Evolutionary conservation across 2,888 invertebrate genomes (phyloP).

Genomic region (Lissonota sp.): DNA sequence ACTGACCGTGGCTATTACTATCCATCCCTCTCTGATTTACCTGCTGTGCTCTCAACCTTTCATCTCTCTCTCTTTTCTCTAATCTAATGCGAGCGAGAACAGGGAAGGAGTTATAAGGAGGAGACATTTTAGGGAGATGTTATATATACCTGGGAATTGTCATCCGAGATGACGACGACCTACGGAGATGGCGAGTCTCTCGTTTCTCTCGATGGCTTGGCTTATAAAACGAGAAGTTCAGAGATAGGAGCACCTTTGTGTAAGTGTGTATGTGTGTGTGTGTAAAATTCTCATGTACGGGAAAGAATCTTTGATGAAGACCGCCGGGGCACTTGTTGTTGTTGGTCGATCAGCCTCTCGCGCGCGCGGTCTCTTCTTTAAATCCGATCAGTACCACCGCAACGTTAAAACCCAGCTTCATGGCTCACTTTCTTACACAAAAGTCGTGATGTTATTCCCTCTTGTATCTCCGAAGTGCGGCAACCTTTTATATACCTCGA

Average conservation of each 20-base stretch:
- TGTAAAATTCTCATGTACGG: neutral
- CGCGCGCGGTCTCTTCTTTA: conserved; percentile 56
- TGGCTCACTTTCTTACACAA: conserved; percentile 56
- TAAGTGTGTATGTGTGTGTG: neutral
- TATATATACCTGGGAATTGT: conserved; percentile 62
- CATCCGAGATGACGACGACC: conserved; percentile 63
- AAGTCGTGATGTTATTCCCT: conserved; percentile 41
- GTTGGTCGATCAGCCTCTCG: conserved; percentile 60
- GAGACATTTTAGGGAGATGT: conserved; percentile 61
- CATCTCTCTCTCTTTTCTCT: conserved; percentile 29
- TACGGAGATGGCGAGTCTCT: conserved; percentile 5
- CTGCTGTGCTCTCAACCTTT: conserved; percentile 30
- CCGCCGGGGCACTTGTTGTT: conserved; percentile 66
- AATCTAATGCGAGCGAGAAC: conserved; percentile 69
- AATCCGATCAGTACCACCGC: conserved; percentile 59
- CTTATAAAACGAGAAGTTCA: conserved; percentile 32
- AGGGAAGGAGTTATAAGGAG: conserved; percentile 45
- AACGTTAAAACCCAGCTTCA: conserved; percentile 53
- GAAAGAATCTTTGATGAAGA: conserved; percentile 63
- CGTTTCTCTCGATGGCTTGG: neutral
- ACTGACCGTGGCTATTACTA: conserved; percentile 51
- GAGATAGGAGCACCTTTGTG: conserved; percentile 49
- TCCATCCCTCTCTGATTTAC: conserved; percentile 48
- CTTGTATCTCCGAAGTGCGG: conserved; percentile 11
- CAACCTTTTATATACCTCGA: conserved; percentile 38